phyloP scores from a whole-genome alignment of 2,888 invertebrate species.

The Agrenia bidenticulata region DNA sequence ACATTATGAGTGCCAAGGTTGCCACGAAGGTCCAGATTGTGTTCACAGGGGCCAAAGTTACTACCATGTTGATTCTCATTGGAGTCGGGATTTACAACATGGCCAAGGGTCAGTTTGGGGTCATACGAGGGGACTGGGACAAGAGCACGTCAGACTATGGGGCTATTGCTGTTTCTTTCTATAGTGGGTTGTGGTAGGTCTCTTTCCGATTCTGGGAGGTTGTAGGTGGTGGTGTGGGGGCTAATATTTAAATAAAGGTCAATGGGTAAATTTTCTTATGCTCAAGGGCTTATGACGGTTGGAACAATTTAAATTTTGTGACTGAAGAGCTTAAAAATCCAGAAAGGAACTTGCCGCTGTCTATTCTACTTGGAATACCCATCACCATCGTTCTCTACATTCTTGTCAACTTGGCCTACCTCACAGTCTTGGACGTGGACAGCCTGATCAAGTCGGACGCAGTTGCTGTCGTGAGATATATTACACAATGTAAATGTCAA shows the following conservation, averaged over 20 bases:
- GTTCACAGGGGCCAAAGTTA: constrained; percentile 89
- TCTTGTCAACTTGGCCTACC: constrained; percentile 88
- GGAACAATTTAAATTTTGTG: constrained; percentile 95
- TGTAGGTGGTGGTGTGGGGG: no score
- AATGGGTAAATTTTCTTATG: background rate
- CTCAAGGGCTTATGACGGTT: constrained; percentile 86
- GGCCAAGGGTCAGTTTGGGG: constrained; percentile 64
- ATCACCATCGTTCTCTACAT: constrained; percentile 91
- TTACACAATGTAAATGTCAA: no score
- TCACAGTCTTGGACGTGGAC: constrained; percentile 89
- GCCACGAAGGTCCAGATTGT: constrained; percentile 94
- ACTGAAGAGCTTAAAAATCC: constrained; percentile 99
- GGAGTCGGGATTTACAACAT: constrained; percentile 86
- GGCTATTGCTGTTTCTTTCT: constrained; percentile 89
- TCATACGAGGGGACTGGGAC: constrained; percentile 28
- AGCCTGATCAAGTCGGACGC: constrained; percentile 91
- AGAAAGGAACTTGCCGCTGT: constrained; percentile 55
- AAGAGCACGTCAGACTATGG: constrained; percentile 60
- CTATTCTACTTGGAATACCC: constrained; percentile 91
- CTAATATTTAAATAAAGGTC: no score
- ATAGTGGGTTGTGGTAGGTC: constrained; percentile 67
- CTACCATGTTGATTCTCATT: constrained; percentile 86
- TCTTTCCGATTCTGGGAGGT: no score
- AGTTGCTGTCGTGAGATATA: constrained; percentile 74
- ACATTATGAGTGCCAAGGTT: constrained; percentile 92